Evolutionary conservation across 1,140 invertebrate species (phyloP), one percentile per base, ranked within the genome.

Genomic region (Lepidurus packardi): DNA sequence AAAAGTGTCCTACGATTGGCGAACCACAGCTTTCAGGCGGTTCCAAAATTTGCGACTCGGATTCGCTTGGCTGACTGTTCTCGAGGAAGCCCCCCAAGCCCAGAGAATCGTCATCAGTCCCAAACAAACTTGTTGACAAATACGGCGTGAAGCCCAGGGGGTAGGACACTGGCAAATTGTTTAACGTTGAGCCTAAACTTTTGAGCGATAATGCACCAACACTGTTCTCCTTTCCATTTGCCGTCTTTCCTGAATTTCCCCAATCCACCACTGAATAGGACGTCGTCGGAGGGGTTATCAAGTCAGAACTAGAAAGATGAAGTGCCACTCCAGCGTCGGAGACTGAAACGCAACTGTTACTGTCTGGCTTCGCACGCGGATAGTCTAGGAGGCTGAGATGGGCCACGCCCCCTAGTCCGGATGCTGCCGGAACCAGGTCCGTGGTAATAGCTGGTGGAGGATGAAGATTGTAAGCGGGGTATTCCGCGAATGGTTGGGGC

Each of bases 1-100:
- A 65, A 65, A 65, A 65, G 21, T 65, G 53, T n/a, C 53, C 53
- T 65, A 65, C 53, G 53, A 65, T 21, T n/a, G 53, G 53, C 16
- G 53, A 65, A 65, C 53, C 53, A 21, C 53, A 65, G 21, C 21
- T n/a, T 13, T 65, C 53, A 7, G 53, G 53, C 16, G 21, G 53
- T 21, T 65, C 53, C 53, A 16, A 65, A 65, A 65, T 1, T 1
- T 21, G 53, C 53, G 53, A 65, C 5, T 65, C 53, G 13, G 53
- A 21, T 16, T 65, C 53, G 53, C 13, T 65, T 13, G 53, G 53
- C 53, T 11, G 53, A 65, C 13, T 65, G 6, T 9, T 9, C 8
- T 65, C 53, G 21, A 65, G 13, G 13, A n/a, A 65, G 53, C 53
- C 53, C 7, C 53, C 53, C 53, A 65, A 16, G 53, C 53, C 21